Base-by-base conservation (phyloP, 1,140 invertebrate species). In the Tribolium madens region DNA sequence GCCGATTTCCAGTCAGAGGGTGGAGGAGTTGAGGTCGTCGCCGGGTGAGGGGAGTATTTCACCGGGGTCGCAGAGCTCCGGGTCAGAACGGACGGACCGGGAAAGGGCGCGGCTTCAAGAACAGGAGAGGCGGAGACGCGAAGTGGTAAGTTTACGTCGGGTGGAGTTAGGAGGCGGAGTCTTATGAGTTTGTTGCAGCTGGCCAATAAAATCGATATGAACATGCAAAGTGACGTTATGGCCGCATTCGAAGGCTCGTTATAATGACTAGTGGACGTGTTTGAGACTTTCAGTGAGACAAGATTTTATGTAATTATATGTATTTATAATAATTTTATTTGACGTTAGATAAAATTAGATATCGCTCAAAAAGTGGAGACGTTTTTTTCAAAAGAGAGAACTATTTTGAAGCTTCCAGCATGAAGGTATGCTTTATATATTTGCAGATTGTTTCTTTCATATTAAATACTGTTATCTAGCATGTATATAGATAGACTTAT, bases 161-260 rank as follows among this genome's bases (percentile, higher is more conserved):
- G 15, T 9, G 14, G 3, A 7, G 46, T 4, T 26, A 5, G 21
- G n/a, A n/a, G 21, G 21, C 21, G 21, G 21, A 26, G 21, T 26
- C 18, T 60, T 15, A n/a, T 18, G 74, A 46, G 46, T 77, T 78
- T 77, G 46, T 92, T 92, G 69, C 91, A 98, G 96, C 93, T 96
- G 93, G 96, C 96, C 70, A 93, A 95, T 71, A 94, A 96, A 88
- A 98, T 98, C 84, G 97, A 98, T 86, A 97, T 98, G 96, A 98
- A 98, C 88, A 93, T 96, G 90, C 97, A 98, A 88, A 98, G 96
- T 89, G 96, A 98, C 89, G 90, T 98, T 84, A 97, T 98, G 96
- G 96, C 96, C 84, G 96, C 95, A 73, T 98, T 98, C 87, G 97
- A 98, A 89, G 95, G 97, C 89, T 95, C 94, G 48, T 91, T 96